Conservation (phyloP, 2,888 invertebrate genomes). For the Tipula lateralis region DNA sequence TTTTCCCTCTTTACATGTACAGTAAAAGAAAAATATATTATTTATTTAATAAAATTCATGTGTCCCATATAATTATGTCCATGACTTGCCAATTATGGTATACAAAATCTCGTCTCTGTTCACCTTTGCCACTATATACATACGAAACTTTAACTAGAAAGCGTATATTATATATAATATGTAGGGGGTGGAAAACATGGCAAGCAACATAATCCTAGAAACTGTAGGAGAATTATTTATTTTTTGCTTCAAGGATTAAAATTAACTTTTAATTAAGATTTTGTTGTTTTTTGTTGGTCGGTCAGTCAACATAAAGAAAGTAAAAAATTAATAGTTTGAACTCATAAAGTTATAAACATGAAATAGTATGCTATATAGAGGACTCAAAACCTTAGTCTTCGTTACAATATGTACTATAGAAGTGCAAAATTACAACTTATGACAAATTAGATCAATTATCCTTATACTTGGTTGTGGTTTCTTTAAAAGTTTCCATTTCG, state of each 20-base stretch:
- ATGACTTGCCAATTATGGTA: not conserved
- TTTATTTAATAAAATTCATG: not conserved
- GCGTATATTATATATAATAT: too few relatives aligned
- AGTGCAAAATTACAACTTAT: not conserved
- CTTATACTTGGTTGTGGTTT: too few relatives aligned
- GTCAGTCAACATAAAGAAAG: not conserved
- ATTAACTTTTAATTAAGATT: conserved; percentile 24
- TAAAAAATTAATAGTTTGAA: not conserved
- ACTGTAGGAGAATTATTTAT: not conserved
- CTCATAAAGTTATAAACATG: not conserved
- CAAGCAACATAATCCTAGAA: not conserved
- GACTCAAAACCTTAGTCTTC: not conserved
- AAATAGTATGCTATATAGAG: not conserved
- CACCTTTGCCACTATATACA: not conserved
- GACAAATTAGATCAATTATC: conserved; percentile 24
- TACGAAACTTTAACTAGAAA: not conserved
- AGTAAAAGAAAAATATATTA: not conserved
- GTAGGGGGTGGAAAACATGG: not conserved
- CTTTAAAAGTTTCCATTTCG: not conserved
- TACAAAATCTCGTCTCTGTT: not conserved
- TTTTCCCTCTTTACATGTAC: not conserved
- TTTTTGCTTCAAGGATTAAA: not conserved
- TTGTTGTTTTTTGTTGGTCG: not conserved
- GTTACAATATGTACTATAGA: not conserved
- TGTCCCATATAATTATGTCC: not conserved